Base-by-base conservation (phyloP, 2,113 vertebrate species). In the Cavia aperea region DNA sequence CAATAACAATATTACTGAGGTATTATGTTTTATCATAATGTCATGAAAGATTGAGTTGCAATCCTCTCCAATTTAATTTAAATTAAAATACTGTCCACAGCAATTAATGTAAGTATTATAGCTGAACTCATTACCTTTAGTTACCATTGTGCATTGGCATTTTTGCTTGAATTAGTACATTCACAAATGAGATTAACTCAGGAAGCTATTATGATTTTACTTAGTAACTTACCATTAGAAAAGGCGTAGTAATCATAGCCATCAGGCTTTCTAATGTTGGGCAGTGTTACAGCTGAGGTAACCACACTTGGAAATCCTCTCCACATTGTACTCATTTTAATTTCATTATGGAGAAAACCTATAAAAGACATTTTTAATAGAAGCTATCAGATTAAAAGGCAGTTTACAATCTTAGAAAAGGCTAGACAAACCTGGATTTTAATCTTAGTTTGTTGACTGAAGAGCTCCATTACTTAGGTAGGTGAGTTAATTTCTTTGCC, bases 221-320 rank as follows among this genome's bases (percentile, higher is more conserved):
- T 92, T 81, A 63, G 49, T 24, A 86, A 97, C 98, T 98, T 97
- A 99, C 99, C 97, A 96, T 97, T 98, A 29, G 98, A 98, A 97
- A 99, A 98, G 86, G 98, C 97, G 0, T 98, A 98, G 94, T 99
- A 99, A 84, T 98, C 98, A 1, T 99, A 99, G 65, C 98, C 98
- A 0, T 99, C 98, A 0, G 97, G 97, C 72, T 98, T 98, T 62
- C 95, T 96, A 54, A 68, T 51, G 92, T 96, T 98, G n/a, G 98
- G 99, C 63, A 99, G 70, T 0, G 99, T 98, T 51, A 99, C 68
- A 0, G 98, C 98, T 1, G 99, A 98, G 7, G 98, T 98, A 51
- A 99, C 90, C 4, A 97, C 93, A 23, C 97, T 94, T 1, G 99
- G 99, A 92, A 99, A 98, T 49, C 99, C 98, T 97, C 92, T 98